Evolutionary conservation across 2,113 vertebrate genomes (phyloP), one percentile per base, ranked within the genome.

Genomic region (Mugil cephalus): DNA sequence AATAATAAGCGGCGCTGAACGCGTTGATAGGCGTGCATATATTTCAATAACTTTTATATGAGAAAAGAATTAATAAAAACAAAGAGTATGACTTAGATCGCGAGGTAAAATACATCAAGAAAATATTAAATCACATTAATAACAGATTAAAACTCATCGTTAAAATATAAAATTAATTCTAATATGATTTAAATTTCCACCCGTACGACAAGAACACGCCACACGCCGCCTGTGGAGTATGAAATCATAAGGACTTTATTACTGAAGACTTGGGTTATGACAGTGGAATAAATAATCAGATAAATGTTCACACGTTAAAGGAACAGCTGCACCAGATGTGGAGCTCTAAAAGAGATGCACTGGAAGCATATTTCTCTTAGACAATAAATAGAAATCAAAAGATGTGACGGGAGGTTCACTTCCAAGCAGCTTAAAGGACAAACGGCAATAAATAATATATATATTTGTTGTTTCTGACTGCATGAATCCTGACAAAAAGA

Each of bases 281-380:
- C 91, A 95, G 88, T 95, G 93, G 96, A 98, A 99, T 99, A 98
- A 99, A 99, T 99, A 99, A 97, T 96, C 93, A 92, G 90, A 85
- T 91, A 95, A 94, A 94, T 92, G 93, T 94, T 95, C 92, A 88
- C 94, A 94, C 92, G 77, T 92, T 80, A 89, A 64, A 63, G 94
- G 53, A 79, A 94, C 92, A 95, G 87, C 86, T 88, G 87, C 90
- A 88, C 65, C 77, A 83, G 77, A 85, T 82, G 87, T 89, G 93
- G 91, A 91, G 90, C 87, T 80, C 64, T 63, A 78, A 63, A 30
- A 30, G 79, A 88, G 77, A 90, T 84, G 90, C 87, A 80, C 65
- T 90, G 91, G 90, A 93, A 90, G 92, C 89, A 85, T 46, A 65
- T 78, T 85, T 87, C 84, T 92, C 86, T 79, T 90, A 81, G 80